These are phyloP conservation scores for Tetanocera ferruginea DNA, from an alignment of 2,888 invertebrate species.

Conservation along the genomic window DNA sequence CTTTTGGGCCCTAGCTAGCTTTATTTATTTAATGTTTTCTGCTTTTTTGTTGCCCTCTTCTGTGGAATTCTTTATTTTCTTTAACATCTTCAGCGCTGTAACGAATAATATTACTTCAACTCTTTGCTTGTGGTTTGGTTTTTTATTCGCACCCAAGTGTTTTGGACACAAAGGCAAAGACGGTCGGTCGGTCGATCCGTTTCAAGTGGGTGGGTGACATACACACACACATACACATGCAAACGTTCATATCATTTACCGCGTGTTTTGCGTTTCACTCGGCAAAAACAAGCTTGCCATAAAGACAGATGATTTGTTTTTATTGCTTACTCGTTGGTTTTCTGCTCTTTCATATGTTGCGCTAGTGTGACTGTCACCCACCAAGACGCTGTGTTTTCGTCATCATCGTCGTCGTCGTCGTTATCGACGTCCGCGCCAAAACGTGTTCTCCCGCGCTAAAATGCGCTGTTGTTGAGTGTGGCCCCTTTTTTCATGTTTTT, in stretches of 20 bases:
- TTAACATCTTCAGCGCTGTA: neutral
- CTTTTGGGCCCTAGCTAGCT: neutral
- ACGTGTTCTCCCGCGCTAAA: slow-evolving; percentile 35
- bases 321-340: slow-evolving; percentile 17
- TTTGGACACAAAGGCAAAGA: neutral
- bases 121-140: slow-evolving; percentile 1
- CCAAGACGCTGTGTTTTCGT: slow-evolving; percentile 3
- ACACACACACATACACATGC: neutral
- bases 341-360: neutral
- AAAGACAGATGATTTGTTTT: slow-evolving; percentile 36
- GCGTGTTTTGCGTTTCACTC: neutral
- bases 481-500: slow-evolving; percentile 11
- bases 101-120: neutral
- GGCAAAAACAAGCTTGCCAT: neutral
- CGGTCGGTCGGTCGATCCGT: too few species aligned
- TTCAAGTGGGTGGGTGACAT: slow-evolving; percentile 7
- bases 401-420: neutral
- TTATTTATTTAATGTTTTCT: slow-evolving; percentile 1
- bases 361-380: slow-evolving; percentile 37
- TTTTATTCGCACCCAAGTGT: neutral
- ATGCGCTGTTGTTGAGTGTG: slow-evolving; percentile 39
- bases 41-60: neutral
- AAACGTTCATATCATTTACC: neutral
- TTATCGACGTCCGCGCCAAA: slow-evolving; percentile 19
- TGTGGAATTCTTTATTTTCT: neutral